These are phyloP conservation scores for Clytia hemisphaerica DNA, from an alignment of 30 jellyfish, hydroid and myxozoan species.

Conservation along the genomic window DNA sequence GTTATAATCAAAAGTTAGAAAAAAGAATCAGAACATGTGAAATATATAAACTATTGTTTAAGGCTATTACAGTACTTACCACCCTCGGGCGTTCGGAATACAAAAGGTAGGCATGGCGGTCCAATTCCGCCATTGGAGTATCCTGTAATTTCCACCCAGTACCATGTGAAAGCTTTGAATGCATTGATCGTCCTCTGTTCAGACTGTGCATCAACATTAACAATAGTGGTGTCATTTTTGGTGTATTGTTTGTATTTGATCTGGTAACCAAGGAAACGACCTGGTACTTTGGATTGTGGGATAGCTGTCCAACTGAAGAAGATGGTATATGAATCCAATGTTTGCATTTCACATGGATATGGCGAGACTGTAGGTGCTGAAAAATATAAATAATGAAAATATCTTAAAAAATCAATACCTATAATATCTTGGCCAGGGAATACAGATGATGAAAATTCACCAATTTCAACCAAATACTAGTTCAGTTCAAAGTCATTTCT, in stretches of 20 bases:
- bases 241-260: background rate
- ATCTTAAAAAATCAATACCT: background rate
- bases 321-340: background rate
- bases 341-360: background rate
- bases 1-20: background rate
- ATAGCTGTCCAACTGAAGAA: constrained; percentile 4
- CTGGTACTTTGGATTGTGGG: constrained; percentile 13
- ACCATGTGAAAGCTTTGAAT: background rate
- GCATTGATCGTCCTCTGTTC: background rate
- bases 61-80: constrained; percentile 6
- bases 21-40: background rate
- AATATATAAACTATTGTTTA: background rate
- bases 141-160: background rate
- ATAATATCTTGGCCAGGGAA: too few species aligned
- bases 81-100: constrained; percentile 14
- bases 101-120: constrained; percentile 4
- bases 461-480: too few species aligned
- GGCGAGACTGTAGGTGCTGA: constrained; percentile 12
- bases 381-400: background rate
- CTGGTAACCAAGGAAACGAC: constrained; percentile 15
- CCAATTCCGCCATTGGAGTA: constrained; percentile 16
- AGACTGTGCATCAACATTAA: background rate
- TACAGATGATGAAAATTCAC: too few species aligned
- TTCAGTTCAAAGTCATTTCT: too few species aligned
- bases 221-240: background rate